Evolutionary conservation across 2,797 vertebrate genomes (phyloP), one percentile per base, ranked within the genome.

Genomic region (Amblyopsis hoosieri): DNA sequence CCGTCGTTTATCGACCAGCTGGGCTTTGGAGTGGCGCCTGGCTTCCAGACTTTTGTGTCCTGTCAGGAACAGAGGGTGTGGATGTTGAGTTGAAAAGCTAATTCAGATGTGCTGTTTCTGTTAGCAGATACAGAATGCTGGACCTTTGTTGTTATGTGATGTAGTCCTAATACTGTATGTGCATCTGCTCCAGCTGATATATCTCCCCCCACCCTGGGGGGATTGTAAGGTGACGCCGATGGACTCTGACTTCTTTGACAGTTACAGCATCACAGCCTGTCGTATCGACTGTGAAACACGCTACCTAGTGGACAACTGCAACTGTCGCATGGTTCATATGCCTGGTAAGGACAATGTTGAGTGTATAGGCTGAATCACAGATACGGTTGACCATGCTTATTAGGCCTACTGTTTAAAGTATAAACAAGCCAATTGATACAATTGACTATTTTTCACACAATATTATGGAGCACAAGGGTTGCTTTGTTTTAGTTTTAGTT

Each of bases 281-380:
- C 95, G 97, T 71, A 97, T 98, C 0, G 97, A 99, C 91, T 99
- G 97, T n/a, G 97, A 99, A 90, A 99, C 97, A 0, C 96, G 97
- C 8, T 99, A 99, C 91, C 92, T 99, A 87, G 96, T 98, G 86
- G 97, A 99, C 89, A 99, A 99, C 90, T 99, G 97, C 91, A 99
- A 99, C 92, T 99, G 97, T 67, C 97, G 97, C 84, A 98, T 98
- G 97, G 96, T 99, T 71, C 96, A 99, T 83, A 99, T 99, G 97
- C 97, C 97, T 31, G 97, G 97, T 98, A 87, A 81, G 89, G 15
- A 8, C 12, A 31, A 23, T 12, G 6, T 1, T 42, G 0, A 29
- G 23, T 3, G 23, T 29, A 29, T 29, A 29, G 23, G 23, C 23
- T 29, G 23, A 29, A 29, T 29, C 23, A 29, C 23, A 29, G 23